Evolutionary conservation across 1,140 invertebrate genomes (phyloP).

Genomic region (Papilio helenus): DNA sequence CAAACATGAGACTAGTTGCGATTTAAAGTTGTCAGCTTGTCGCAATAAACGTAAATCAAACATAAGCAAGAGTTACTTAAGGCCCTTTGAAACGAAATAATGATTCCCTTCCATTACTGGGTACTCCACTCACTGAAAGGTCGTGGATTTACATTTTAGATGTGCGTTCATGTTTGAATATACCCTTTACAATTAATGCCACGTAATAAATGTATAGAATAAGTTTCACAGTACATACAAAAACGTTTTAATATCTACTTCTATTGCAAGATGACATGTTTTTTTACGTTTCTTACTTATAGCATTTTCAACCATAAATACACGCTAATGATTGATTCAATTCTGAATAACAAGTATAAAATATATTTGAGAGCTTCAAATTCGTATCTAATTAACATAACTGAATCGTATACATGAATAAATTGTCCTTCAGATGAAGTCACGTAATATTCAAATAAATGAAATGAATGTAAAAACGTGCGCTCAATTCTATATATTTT

Average conservation of each 20-base stretch:
- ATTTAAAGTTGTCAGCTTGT: not conserved
- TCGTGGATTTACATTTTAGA: not conserved
- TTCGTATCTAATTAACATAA: not conserved
- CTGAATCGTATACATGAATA: slow-evolving; percentile 20
- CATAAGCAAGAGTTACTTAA: slow-evolving; percentile 10
- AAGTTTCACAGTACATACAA: too few relatives aligned
- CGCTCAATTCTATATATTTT: not conserved
- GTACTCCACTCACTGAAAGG: not conserved
- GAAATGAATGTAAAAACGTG: slow-evolving; percentile 13
- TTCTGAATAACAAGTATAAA: not conserved
- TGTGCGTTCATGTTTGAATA: not conserved
- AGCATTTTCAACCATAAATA: not conserved
- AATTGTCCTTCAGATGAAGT: slow-evolving; percentile 7
- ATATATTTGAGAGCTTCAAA: slow-evolving; percentile 8
- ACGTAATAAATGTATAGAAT: not conserved
- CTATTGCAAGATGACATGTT: too few relatives aligned
- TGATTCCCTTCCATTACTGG: not conserved
- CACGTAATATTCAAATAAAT: slow-evolving; percentile 22
- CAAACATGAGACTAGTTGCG: not conserved
- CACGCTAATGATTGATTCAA: not conserved
- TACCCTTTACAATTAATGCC: not conserved
- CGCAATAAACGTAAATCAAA: slow-evolving; percentile 13
- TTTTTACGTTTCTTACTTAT: too few relatives aligned
- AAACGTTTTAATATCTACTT: too few relatives aligned
- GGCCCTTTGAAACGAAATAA: not conserved